Conservation (phyloP, 2,113 vertebrate genomes). For the Otolemur garnettii region DNA sequence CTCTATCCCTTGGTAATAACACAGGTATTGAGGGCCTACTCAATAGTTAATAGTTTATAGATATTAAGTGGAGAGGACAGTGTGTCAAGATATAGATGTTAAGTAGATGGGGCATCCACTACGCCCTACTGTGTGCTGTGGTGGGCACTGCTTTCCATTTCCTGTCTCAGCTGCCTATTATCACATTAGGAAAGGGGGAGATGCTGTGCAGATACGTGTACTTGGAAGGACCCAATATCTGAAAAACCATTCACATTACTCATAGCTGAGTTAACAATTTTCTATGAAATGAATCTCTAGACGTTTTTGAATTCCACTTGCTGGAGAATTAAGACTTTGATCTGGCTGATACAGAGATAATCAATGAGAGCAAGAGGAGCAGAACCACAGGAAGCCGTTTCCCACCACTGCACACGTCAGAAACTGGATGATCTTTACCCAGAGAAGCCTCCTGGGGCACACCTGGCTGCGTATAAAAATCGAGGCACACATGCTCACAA, state of each 20-base stretch:
- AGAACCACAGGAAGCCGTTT: background rate
- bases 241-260: background rate
- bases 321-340: slow-evolving; percentile 28
- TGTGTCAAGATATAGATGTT: too few species aligned
- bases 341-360: background rate
- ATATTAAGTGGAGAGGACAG: too few species aligned
- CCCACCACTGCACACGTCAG: background rate
- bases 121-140: background rate
- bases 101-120: too few species aligned
- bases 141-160: background rate
- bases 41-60: too few species aligned
- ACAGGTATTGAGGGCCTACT: background rate
- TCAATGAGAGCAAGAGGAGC: background rate
- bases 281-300: background rate
- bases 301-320: background rate
- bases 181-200: background rate
- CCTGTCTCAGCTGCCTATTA: background rate
- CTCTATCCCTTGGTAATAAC: background rate
- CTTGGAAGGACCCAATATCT: background rate
- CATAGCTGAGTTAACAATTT: background rate
- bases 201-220: too few species aligned
- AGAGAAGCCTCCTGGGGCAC: background rate
- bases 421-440: background rate
- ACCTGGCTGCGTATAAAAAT: background rate
- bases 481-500: background rate